Percentiles rank a stretch among this genome's conserved stretches.
These are phyloP conservation scores for Lumbricus terrestris DNA, from an alignment of 2,888 invertebrate genomes.

Conservation along the genomic window DNA sequence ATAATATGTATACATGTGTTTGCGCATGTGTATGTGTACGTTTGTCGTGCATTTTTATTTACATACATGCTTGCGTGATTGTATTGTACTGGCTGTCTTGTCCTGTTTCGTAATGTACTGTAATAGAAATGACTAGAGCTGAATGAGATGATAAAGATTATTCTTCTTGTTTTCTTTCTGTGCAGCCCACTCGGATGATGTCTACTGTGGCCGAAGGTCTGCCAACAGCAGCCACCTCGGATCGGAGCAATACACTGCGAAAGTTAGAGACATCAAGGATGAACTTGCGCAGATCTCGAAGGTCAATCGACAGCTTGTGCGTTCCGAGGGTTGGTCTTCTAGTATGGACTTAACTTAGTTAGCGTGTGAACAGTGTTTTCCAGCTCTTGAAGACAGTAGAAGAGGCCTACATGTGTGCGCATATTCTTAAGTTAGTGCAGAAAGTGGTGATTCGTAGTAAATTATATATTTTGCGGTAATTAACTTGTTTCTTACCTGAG, in stretches of 20 bases:
- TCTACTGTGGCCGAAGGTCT: not conserved
- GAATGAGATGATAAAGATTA: not conserved
- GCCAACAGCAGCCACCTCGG: not conserved
- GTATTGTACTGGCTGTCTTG: no score
- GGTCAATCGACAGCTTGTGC: not conserved
- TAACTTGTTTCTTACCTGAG: not conserved
- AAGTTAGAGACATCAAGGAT: not conserved
- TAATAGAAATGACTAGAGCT: no score
- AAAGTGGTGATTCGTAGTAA: not conserved
- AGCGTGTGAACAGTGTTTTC: no score
- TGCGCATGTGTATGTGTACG: no score
- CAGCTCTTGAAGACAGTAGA: no score
- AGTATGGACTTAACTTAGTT: no score
- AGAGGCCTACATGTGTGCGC: no score
- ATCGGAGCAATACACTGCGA: not conserved
- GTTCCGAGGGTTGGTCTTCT: not conserved
- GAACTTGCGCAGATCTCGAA: not conserved
- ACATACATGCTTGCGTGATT: no score
- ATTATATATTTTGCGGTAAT: not conserved
- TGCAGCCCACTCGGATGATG: not conserved
- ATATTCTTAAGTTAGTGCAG: not conserved
- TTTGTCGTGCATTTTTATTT: no score
- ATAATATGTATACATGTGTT: no score
- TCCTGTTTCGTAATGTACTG: no score
- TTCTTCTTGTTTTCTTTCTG: not conserved